Base-by-base conservation (phyloP, 2,113 vertebrate species). In the Bubo bubo region DNA sequence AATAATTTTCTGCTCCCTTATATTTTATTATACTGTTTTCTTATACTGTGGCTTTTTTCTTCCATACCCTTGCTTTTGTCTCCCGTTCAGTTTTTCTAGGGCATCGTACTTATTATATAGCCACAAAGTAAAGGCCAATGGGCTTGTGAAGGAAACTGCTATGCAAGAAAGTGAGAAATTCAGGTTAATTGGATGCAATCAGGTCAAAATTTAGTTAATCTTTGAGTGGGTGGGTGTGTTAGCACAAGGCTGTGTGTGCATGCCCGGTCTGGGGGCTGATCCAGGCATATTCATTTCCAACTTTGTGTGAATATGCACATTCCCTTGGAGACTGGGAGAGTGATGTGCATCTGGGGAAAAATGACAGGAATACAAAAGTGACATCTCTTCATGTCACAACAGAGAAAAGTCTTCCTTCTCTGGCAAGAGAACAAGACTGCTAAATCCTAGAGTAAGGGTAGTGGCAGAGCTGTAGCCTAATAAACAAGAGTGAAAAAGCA, bases 131-230 rank as follows among this genome's bases (percentile, higher is more conserved):
- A 97, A 97, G 95, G 94, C 97, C 93, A 94, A 50, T 0, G 41
- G 97, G 96, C 92, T 97, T 97, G 85, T 0, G 2, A 95, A 95
- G 73, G 86, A 96, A 97, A 92, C 81, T 49, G 86, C 89, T 96
- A 96, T 96, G 80, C 63, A 75, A 93, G 77, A 96, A 96, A 93
- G 95, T 97, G 88, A 95, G 94, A 97, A 98, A 98, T 97, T 97
- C 97, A 97, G 98, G 97, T 97, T 98, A 98, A 98, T 98, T 98
- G 91, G 95, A 97, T 98, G 97, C 88, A 98, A 97, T 82, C 90
- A 94, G 96, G 97, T 94, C 96, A 97, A 97, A 97, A 96, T 97
- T 94, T 85, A 97, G 96, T 96, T 96, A 97, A 95, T 96, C 94
- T 98, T 95, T 97, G 86, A 94, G 95, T 94, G 92, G 94, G 95